A percentile compares a stretch with the other conserved stretches of the same genome.
Conservation (phyloP, 2,888 invertebrate genomes). For the Tubulanus polymorphus region DNA sequence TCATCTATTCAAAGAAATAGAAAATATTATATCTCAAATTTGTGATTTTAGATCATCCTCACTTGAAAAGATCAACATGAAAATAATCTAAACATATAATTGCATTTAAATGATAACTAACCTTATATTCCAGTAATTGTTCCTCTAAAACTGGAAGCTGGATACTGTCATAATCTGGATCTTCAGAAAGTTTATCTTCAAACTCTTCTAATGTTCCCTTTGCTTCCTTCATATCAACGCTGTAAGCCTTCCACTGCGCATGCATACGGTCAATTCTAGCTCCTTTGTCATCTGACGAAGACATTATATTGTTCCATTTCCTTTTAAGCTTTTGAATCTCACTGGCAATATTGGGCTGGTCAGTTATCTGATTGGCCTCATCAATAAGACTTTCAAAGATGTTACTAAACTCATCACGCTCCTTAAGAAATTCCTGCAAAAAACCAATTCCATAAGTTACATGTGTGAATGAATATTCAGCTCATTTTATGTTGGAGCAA, state of each 20-base stretch:
- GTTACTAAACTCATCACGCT: conserved; percentile 66
- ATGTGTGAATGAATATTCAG: background rate
- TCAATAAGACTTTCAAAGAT: conserved; percentile 43
- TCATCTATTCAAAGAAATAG: no score
- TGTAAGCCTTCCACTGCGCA: conserved; percentile 39
- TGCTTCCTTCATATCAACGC: conserved; percentile 34
- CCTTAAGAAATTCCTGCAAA: conserved; percentile 64
- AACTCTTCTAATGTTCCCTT: conserved; percentile 37
- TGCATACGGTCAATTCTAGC: conserved; percentile 38
- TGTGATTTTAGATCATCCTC: no score
- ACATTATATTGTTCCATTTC: conserved; percentile 37
- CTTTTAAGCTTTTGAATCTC: conserved; percentile 39
- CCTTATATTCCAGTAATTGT: conserved; percentile 43
- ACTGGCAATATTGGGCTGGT: conserved; percentile 40
- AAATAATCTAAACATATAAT: no score
- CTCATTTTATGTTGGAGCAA: no score
- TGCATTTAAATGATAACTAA: conserved; percentile 19
- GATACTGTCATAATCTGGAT: conserved; percentile 37
- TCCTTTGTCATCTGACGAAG: conserved; percentile 35
- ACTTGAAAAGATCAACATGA: no score
- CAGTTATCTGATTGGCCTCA: conserved; percentile 43
- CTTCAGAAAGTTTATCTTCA: conserved; percentile 30
- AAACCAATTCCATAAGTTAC: no score
- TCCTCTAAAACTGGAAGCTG: conserved; percentile 42
- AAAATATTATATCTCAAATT: no score